These are phyloP conservation scores for Eospalax fontanierii DNA, from an alignment of 2,797 vertebrate genomes.

Conservation along the genomic window DNA sequence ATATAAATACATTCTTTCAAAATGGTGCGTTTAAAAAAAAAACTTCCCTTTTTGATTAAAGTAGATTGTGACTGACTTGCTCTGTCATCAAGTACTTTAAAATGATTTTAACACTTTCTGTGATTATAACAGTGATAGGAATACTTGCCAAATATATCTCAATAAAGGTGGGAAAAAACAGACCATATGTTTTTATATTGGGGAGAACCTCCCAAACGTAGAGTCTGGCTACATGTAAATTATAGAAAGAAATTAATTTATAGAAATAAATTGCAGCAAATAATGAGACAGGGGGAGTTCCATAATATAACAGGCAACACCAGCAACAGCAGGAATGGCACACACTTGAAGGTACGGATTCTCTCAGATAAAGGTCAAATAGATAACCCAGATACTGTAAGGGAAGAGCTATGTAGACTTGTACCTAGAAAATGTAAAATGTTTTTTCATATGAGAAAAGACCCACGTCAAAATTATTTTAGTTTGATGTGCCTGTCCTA, in stretches of 20 bases:
- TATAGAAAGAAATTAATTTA: background rate
- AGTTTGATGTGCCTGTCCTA: accelerated
- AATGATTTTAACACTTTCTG: background rate
- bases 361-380: background rate
- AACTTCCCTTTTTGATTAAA: conserved; percentile 6
- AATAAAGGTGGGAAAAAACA: background rate
- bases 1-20: background rate
- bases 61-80: background rate
- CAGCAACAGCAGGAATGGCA: background rate
- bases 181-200: background rate
- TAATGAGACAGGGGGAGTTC: background rate
- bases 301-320: accelerated
- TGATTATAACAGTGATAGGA: background rate
- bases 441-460: background rate
- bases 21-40: background rate
- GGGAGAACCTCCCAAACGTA: background rate
- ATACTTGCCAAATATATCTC: background rate
- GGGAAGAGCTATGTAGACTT: background rate
- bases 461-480: background rate
- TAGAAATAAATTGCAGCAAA: background rate
- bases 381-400: background rate
- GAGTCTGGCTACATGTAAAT: background rate
- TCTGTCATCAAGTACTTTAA: background rate
- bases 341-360: background rate
- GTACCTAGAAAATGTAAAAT: background rate